phyloP scores from a whole-genome alignment of 2,797 vertebrate genomes.

The Spea hammondii region DNA sequence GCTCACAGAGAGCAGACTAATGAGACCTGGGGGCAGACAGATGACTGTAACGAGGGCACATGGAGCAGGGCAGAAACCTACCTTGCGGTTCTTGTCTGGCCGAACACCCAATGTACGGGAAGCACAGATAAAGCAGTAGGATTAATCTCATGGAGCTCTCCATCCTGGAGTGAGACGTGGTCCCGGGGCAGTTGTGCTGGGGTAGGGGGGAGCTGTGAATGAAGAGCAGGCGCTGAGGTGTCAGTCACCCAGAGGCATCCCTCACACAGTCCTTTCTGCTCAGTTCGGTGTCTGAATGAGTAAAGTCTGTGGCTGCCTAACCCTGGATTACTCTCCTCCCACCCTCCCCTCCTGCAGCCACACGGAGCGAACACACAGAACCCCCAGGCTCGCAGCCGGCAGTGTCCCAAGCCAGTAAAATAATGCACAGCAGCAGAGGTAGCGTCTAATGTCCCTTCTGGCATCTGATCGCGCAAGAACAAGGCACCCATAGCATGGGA shows the following conservation, averaged over 20 bases:
- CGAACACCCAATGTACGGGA: conserved; percentile 52
- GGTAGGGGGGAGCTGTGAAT: neutral
- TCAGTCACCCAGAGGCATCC: conserved; percentile 3
- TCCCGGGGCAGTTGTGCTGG: neutral
- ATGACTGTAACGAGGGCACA: neutral
- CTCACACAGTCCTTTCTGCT: neutral
- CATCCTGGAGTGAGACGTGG: neutral
- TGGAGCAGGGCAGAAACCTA: conserved; percentile 54
- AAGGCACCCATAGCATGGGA: too few relatives aligned
- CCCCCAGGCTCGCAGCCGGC: neutral
- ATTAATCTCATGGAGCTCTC: neutral
- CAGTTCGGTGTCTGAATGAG: neutral
- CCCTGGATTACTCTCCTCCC: conserved; percentile 6
- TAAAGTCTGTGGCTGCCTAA: neutral
- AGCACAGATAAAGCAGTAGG: neutral
- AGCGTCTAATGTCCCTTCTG: too few relatives aligned
- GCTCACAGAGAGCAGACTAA: too few relatives aligned
- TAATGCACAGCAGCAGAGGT: too few relatives aligned
- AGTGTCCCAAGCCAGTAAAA: too few relatives aligned
- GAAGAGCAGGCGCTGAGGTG: neutral
- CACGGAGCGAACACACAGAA: neutral
- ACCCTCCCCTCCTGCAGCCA: neutral
- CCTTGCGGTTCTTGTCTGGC: conserved; percentile 65
- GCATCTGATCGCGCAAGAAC: too few relatives aligned
- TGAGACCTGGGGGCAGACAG: neutral